Percentiles rank a stretch among this genome's conserved stretches.
Evolutionary conservation across 2,113 vertebrate species (phyloP).

Genomic region (cat (Felis catus)): F.catus_Fca126_mat1.0 CM031417.1:41277001-41277500

Average conservation of each 20-base stretch:
- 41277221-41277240: not conserved
- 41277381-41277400: not conserved
- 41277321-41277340: not conserved
- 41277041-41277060: conserved; percentile 40
- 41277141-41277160: not conserved
- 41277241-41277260: conserved; percentile 11
- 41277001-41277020: conserved; percentile 25
- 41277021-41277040: conserved; percentile 9
- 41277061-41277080: conserved; percentile 37
- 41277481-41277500: not conserved
- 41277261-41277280: conserved; percentile 1
- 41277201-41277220: not conserved
- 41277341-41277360: not conserved
- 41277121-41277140: conserved; percentile 7
- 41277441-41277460: not conserved
- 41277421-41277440: not conserved
- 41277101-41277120: not conserved
- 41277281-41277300: conserved; percentile 33
- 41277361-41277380: not conserved
- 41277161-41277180: not conserved
- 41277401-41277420: not conserved
- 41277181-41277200: not conserved
- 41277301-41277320: not conserved
- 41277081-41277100: conserved; percentile 10
- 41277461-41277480: not conserved